Conservation (phyloP, 2,113 vertebrate genomes). For the Cariama cristata region DNA sequence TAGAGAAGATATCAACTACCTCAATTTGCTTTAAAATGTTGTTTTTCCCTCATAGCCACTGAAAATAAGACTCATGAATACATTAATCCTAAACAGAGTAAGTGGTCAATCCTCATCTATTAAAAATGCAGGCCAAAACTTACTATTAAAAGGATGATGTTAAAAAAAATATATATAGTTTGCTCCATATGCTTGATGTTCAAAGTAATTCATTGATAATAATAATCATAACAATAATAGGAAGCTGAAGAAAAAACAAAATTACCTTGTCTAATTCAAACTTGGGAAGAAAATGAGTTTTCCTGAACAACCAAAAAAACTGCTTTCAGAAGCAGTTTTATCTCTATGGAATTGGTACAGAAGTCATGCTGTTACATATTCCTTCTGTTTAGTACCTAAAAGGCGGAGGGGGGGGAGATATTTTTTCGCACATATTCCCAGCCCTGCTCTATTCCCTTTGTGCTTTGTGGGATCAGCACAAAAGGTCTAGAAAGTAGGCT, state of each 20-base stretch:
- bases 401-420: not conserved
- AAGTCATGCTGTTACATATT: conserved; percentile 17
- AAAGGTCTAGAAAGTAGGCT: conserved; percentile 69
- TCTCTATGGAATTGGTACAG: not conserved
- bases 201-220: not conserved
- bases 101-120: not conserved
- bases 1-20: not conserved
- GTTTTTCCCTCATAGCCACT: not conserved
- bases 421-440: conserved; percentile 51
- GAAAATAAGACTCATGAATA: conserved; percentile 15
- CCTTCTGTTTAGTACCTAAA: not conserved
- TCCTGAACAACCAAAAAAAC: not conserved
- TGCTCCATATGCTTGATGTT: not conserved
- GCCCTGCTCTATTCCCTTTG: conserved; percentile 39
- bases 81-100: not conserved
- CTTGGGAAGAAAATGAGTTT: not conserved
- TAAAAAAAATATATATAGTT: not conserved
- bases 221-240: not conserved
- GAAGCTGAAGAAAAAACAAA: not conserved
- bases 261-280: not conserved
- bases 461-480: conserved; percentile 53
- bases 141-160: not conserved
- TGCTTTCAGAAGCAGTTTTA: not conserved
- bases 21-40: not conserved
- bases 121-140: not conserved